These are phyloP conservation scores for Macropodus opercularis DNA, from an alignment of 2,797 vertebrate genomes.

Conservation along the genomic window DNA sequence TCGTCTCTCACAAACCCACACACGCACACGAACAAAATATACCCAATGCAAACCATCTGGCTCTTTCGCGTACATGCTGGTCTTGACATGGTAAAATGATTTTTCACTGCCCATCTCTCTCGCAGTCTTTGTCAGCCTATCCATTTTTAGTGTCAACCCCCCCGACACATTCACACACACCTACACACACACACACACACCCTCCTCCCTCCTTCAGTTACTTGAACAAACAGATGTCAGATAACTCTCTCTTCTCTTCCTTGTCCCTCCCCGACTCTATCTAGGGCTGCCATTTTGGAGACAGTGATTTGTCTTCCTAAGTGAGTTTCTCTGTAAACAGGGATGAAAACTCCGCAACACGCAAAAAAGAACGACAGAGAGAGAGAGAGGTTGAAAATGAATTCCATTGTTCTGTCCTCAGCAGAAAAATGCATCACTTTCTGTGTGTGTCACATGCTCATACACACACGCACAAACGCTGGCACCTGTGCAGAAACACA, in stretches of 20 bases:
- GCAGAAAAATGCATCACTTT: constrained; percentile 23
- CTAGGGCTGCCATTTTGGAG: constrained; percentile 69
- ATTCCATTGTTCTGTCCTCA: constrained; percentile 53
- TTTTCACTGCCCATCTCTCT: constrained; percentile 70
- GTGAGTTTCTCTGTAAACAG: constrained; percentile 72
- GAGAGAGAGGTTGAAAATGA: constrained; percentile 19
- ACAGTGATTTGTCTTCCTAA: constrained; percentile 68
- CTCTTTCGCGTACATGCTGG: constrained; percentile 58
- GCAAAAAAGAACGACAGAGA: background rate
- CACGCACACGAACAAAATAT: constrained; percentile 32
- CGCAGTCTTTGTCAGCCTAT: constrained; percentile 63
- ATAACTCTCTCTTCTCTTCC: constrained; percentile 55
- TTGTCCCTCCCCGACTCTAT: constrained; percentile 46
- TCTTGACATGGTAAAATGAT: constrained; percentile 70
- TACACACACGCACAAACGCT: constrained; percentile 8
- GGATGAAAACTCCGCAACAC: constrained; percentile 41
- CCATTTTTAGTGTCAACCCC: constrained; percentile 48
- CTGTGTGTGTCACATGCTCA: background rate
- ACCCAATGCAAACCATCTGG: constrained; percentile 72
- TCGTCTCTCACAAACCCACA: constrained; percentile 47
- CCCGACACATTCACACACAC: background rate
- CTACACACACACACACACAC: too few species aligned
- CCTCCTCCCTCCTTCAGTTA: constrained; percentile 50
- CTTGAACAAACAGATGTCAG: constrained; percentile 79
- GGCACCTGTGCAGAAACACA: constrained; percentile 36